Base-by-base conservation (phyloP, 2,888 invertebrate genomes). In the Hemicrepidius hirtus region DNA sequence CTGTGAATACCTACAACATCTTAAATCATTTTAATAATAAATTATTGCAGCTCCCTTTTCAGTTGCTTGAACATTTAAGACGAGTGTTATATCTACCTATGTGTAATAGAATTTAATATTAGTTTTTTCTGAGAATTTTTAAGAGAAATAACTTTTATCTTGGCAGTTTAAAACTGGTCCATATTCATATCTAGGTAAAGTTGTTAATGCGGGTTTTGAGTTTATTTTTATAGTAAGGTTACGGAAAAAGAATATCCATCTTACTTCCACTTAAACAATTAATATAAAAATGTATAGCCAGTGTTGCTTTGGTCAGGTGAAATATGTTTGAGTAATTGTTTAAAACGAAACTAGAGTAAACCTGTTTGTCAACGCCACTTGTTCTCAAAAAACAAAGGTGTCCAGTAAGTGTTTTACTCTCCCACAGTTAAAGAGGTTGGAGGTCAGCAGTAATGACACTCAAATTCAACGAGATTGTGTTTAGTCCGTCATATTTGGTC, bases 381-480 rank as follows among this genome's bases (percentile, higher is more conserved):
- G 77, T 73, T 77, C 53, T 75, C 72, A 75, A 76, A 75, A 76
- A 75, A 71, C 68, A 77, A 68, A 75, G 65, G 75, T 75, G 71
- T 71, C 50, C 68, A 57, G 57, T 67, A 68, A 64, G 62, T 68
- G 24, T 49, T 55, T 59, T 59, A 79, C 78, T 82, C 82, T 83
- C 83, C 80, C 83, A 83, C 82, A 83, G 83, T 83, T 77, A 75
- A 77, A 62, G 69, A 74, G 79, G 78, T 76, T 75, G 75, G 60
- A 74, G 79, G 78, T 79, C 76, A 76, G 73, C 65, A 74, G 73
- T 80, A 80, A 81, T 79, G 77, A 77, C 78, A 50, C 74, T 70
- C 68, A 81, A 80, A 79, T 80, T 81, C 79, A 76, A 74, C 78
- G 60, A 79, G 79, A 79, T 79, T 76, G 69, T 76, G 79, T 79